These are phyloP conservation scores for Electrophaes corylata DNA, from an alignment of 2,888 invertebrate species.

Conservation along the genomic window DNA sequence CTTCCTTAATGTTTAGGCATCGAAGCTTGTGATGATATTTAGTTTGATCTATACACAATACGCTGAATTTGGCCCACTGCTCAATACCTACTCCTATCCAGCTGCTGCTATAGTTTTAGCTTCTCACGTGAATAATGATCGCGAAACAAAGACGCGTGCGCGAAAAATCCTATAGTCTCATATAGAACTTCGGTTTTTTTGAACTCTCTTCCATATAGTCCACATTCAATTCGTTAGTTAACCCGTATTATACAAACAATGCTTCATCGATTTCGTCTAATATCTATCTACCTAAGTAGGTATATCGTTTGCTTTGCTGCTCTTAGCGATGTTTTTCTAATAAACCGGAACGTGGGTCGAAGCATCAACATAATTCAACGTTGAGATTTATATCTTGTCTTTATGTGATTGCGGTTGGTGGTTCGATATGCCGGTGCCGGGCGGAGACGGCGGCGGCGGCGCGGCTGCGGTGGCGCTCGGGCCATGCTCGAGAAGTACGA, in stretches of 20 bases:
- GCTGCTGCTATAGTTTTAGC: slow-evolving; percentile 27
- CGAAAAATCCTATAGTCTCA: background rate
- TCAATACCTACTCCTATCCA: no score
- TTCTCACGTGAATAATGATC: slow-evolving; percentile 6
- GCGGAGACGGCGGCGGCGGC: slow-evolving; percentile 59
- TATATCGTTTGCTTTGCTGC: slow-evolving; percentile 34
- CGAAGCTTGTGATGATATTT: background rate
- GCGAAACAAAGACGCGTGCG: background rate
- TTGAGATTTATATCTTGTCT: slow-evolving; percentile 58
- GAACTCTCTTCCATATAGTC: no score
- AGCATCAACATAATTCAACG: slow-evolving; percentile 53
- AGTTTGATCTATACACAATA: slow-evolving; percentile 21
- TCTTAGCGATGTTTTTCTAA: slow-evolving; percentile 43
- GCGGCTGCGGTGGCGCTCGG: slow-evolving; percentile 52
- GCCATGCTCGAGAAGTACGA: slow-evolving; percentile 45
- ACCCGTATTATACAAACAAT: slow-evolving; percentile 16
- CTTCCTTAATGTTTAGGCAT: background rate
- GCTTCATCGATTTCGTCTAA: slow-evolving; percentile 34
- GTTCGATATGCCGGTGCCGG: slow-evolving; percentile 55
- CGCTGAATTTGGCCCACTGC: slow-evolving; percentile 52
- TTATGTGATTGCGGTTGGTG: slow-evolving; percentile 53
- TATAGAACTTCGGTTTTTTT: background rate
- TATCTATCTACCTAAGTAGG: slow-evolving; percentile 38
- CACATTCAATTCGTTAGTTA: background rate
- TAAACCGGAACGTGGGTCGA: slow-evolving; percentile 53